Percentiles rank a stretch among this genome's conserved stretches.
These are phyloP conservation scores for Drosophila anomelani DNA, from an alignment of 2,888 invertebrate genomes.

Conservation along the genomic window DNA sequence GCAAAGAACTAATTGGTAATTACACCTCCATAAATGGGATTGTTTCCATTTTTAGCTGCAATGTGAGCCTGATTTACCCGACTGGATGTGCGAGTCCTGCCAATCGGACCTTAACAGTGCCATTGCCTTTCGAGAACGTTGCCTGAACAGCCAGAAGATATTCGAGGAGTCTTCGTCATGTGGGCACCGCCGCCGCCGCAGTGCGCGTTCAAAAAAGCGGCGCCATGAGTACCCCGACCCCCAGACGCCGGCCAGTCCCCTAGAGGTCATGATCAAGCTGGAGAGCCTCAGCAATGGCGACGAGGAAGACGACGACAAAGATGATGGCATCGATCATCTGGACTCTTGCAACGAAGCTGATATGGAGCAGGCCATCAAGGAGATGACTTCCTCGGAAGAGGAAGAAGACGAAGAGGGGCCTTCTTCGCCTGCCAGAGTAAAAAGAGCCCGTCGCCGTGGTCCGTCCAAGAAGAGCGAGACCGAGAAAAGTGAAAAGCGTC, in stretches of 20 bases:
- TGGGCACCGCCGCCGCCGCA: constrained; percentile 45
- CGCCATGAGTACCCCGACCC: constrained; percentile 3
- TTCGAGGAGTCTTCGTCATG: constrained; percentile 39
- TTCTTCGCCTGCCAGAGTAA: constrained; percentile 10
- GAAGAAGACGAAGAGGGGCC: constrained; percentile 28
- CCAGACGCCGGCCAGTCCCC: constrained; percentile 29
- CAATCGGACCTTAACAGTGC: constrained; percentile 56
- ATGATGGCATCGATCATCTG: constrained; percentile 62
- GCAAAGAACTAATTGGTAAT: background rate
- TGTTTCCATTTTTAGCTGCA: constrained; percentile 40
- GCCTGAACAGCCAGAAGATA: constrained; percentile 61
- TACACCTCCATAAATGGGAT: background rate
- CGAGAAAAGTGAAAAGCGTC: constrained; percentile 21
- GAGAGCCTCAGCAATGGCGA: constrained; percentile 37
- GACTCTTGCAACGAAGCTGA: constrained; percentile 35
- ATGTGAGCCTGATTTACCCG: constrained; percentile 48
- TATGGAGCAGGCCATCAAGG: constrained; percentile 16
- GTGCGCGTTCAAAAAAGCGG: constrained; percentile 36
- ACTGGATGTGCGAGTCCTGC: constrained; percentile 58
- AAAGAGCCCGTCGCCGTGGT: constrained; percentile 23
- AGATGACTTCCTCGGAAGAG: constrained; percentile 25
- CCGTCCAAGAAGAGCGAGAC: background rate
- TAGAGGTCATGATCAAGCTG: constrained; percentile 59
- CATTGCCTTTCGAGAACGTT: constrained; percentile 65
- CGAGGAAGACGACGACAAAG: constrained; percentile 42